phyloP scores from a whole-genome alignment of 1,140 invertebrate genomes.

The Drosophila pseudoobscura region DNA sequence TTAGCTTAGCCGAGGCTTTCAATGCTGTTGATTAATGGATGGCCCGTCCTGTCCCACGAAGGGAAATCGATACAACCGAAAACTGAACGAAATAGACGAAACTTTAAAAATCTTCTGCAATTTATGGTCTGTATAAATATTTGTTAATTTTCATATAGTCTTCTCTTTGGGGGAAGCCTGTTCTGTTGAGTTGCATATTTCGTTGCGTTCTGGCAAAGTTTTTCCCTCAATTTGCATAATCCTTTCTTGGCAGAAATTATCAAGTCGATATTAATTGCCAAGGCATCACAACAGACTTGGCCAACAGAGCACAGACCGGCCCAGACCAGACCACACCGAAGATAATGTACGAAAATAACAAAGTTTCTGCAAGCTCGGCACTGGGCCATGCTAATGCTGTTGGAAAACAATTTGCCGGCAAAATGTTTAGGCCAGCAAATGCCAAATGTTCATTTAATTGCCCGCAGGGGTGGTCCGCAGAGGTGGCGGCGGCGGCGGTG shows the following conservation, averaged over 20 bases:
- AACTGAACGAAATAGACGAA: conserved; percentile 8
- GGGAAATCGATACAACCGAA: conserved; percentile 44
- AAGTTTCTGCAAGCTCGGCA: conserved; percentile 34
- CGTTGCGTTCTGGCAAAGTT: conserved; percentile 15
- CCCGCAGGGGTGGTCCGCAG: conserved; percentile 7
- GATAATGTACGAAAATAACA: conserved; percentile 28
- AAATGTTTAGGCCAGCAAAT: conserved; percentile 69
- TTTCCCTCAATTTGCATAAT: conserved; percentile 62
- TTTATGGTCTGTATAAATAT: neutral
- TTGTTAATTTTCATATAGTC: neutral
- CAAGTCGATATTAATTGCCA: conserved; percentile 55
- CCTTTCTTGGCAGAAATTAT: conserved; percentile 52
- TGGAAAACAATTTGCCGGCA: conserved; percentile 63
- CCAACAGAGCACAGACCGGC: neutral
- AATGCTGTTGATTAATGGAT: conserved; percentile 63
- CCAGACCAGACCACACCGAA: neutral
- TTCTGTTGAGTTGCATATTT: conserved; percentile 10
- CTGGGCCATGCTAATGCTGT: conserved; percentile 14
- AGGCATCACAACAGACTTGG: conserved; percentile 31
- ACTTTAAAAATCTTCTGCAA: conserved; percentile 9
- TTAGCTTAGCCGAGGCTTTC: conserved; percentile 26
- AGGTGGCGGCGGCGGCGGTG: conserved; percentile 10
- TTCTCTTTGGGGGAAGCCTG: too few species aligned
- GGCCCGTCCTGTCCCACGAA: conserved; percentile 1
- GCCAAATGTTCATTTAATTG: conserved; percentile 73